Evolutionary conservation across 2,113 vertebrate species (phyloP).

Genomic region (Nannospalax galili): DNA sequence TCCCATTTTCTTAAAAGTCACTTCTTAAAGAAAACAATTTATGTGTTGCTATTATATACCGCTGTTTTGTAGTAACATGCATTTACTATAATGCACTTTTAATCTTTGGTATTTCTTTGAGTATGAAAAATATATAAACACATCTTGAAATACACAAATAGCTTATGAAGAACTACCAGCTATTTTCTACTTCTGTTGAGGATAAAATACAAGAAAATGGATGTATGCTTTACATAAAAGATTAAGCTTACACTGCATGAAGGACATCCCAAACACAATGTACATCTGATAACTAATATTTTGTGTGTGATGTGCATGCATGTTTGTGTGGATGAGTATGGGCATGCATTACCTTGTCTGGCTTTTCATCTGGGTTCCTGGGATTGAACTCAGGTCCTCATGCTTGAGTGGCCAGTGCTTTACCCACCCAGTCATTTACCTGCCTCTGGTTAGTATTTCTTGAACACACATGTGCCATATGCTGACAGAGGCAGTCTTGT

Average conservation of each 20-base stretch:
- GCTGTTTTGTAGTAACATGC: too few relatives aligned
- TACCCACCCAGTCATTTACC: background rate
- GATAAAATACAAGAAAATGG: background rate
- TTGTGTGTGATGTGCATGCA: background rate
- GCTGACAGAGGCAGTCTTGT: background rate
- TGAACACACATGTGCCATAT: background rate
- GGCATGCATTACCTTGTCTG: background rate
- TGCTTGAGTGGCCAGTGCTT: background rate
- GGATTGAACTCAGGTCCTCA: background rate
- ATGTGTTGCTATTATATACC: background rate
- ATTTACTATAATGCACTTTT: background rate
- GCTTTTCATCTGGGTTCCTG: background rate
- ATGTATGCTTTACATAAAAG: background rate
- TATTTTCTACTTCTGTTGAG: background rate
- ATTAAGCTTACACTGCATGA: background rate
- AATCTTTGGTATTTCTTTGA: conserved; percentile 26
- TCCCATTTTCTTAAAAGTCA: background rate
- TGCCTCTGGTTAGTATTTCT: background rate
- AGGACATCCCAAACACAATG: background rate
- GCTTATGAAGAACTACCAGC: background rate
- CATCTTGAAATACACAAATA: background rate
- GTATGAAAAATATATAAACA: background rate
- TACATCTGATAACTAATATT: too few relatives aligned
- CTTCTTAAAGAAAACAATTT: too few relatives aligned
- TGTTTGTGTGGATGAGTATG: background rate